A percentile compares a stretch with the other conserved stretches of the same genome.
phyloP scores from a whole-genome alignment of 1,140 invertebrate genomes.

The Lanistes nyassanus region DNA sequence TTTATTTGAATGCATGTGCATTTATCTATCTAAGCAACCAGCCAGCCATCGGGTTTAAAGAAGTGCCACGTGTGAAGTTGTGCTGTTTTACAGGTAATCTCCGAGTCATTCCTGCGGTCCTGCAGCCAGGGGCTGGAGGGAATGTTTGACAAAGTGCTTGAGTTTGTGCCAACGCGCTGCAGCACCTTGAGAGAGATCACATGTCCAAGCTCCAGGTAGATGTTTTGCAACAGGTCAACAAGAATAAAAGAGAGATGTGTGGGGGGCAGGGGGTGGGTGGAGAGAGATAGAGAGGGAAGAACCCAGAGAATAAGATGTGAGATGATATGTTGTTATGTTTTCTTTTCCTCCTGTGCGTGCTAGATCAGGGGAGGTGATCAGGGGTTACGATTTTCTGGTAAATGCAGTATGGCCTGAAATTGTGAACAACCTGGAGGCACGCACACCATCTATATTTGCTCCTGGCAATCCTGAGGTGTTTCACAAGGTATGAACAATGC shows the following conservation, averaged over 20 bases:
- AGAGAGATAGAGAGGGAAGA: not conserved
- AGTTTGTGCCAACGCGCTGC: conserved; percentile 74
- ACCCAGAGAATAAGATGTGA: not conserved
- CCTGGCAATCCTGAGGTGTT: conserved; percentile 91
- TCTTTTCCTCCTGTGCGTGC: not conserved
- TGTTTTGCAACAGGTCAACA: not conserved
- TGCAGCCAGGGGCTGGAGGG: conserved; percentile 79
- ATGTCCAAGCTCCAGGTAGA: conserved; percentile 57
- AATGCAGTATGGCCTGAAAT: conserved; percentile 91
- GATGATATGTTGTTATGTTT: not conserved
- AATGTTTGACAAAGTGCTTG: conserved; percentile 79
- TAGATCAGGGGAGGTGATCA: conserved; percentile 67
- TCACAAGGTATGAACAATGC: conserved; percentile 71
- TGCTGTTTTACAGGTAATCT: conserved; percentile 71
- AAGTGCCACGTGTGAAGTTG: too few relatives aligned
- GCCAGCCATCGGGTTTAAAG: too few relatives aligned
- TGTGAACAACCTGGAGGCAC: conserved; percentile 77
- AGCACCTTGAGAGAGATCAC: conserved; percentile 61
- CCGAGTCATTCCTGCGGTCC: conserved; percentile 77
- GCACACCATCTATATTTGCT: conserved; percentile 85
- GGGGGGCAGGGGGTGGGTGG: not conserved
- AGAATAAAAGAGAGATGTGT: not conserved
- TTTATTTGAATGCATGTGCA: too few relatives aligned
- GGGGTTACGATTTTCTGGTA: conserved; percentile 86
- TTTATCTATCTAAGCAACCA: too few relatives aligned